Conservation (phyloP, 1,140 invertebrate species). For the Eulimnadia texana region DNA sequence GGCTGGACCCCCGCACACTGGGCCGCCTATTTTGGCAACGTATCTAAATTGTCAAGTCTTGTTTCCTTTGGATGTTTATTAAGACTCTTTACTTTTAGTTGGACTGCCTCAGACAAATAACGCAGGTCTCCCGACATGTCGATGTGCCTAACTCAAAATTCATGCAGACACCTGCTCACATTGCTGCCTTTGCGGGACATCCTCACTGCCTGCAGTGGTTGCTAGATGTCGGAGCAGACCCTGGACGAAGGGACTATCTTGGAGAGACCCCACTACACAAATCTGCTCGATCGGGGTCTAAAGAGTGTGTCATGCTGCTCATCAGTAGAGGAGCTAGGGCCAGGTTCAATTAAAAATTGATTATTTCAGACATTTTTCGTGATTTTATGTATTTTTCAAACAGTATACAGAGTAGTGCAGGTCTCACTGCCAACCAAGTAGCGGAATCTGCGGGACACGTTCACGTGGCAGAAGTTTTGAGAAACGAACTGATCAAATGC, state of each 20-base stretch:
- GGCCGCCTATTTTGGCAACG: constrained; percentile 8
- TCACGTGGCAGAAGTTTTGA: not conserved
- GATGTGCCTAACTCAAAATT: constrained; percentile 2
- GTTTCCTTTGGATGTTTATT: not conserved
- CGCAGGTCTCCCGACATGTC: constrained; percentile 3
- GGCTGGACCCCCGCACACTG: constrained; percentile 8
- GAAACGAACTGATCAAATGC: not conserved
- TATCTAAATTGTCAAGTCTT: not conserved
- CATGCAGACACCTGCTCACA: constrained; percentile 6
- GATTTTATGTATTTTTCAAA: not conserved
- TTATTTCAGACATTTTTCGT: not conserved
- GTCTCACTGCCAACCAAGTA: not conserved
- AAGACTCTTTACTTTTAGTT: not conserved
- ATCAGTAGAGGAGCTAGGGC: not conserved
- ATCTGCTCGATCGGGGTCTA: constrained; percentile 4
- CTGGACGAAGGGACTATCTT: constrained; percentile 1
- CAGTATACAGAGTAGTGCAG: not conserved
- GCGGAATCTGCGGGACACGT: not conserved
- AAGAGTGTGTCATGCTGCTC: not conserved
- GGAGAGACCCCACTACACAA: constrained; percentile 4
- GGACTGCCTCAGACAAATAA: constrained; percentile 5
- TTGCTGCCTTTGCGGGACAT: constrained; percentile 8
- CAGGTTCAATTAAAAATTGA: not conserved
- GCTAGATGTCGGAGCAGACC: constrained; percentile 2
- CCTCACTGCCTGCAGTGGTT: constrained; percentile 10